Evolutionary conservation across 1,140 invertebrate species (phyloP), one percentile per base, ranked within the genome.

Genomic region (Leptinotarsa lineolata): DNA sequence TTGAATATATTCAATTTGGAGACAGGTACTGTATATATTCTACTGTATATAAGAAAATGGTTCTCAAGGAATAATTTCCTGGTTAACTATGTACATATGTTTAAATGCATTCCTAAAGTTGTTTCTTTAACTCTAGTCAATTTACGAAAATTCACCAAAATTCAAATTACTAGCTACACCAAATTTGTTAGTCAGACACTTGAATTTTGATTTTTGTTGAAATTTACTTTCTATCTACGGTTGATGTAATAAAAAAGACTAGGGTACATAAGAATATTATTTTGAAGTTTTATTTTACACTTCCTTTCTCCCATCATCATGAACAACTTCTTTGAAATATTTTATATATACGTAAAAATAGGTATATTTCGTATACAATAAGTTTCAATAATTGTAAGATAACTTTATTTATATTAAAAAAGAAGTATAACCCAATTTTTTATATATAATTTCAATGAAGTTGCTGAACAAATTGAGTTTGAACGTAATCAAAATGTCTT

Each of bases 91-190:
- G 74, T 76, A 76, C 21, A 76, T 76, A 76, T 70, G 72, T 76
- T 76, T 68, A 75, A 72, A 68, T 72, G 75, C 75, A 76, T 76
- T 76, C 75, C 75, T 76, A 72, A 76, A 76, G 48, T 72, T 72
- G 60, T 76, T 76, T 71, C 72, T 76, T 54, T 66, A 74, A 71
- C 75, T 76, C 75, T 76, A 76, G 75, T 76, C 75, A 76, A 76
- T 76, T 76, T 76, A 63, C 22, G 60, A 68, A 15, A 68, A 71
- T 44, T 61, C 22, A 63, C 30, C 15, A 21, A 63, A 71, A 71
- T 71, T 71, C 69, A 63, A 71, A 61, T n/a, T 39, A 68, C 46
- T 54, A 15, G 20, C 48, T 68, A 18, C 20, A 21, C 44, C n/a
- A 8, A 39, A 39, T 39, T 39, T 39, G 30, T 39, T 39, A 21